Conservation (phyloP, 2,888 invertebrate species). For the Volucella inanis region DNA sequence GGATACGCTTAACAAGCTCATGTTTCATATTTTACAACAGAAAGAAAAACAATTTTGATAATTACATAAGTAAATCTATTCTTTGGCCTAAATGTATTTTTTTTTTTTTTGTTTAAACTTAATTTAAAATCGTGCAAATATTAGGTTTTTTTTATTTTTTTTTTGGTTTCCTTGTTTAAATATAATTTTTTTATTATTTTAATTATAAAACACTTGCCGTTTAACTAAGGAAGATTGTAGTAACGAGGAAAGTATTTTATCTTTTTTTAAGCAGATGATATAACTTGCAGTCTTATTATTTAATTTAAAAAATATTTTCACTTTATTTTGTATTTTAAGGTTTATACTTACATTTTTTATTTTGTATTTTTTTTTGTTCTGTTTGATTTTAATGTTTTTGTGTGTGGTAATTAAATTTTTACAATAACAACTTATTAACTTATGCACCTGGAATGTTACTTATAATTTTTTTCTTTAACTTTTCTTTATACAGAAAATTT, state of each 20-base stretch:
- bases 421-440: conserved; percentile 51
- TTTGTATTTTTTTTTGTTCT: conserved; percentile 13
- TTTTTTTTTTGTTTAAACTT: conserved; percentile 37
- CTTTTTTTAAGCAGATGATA: conserved; percentile 64
- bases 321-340: conserved; percentile 14
- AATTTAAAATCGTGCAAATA: conserved; percentile 44
- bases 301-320: conserved; percentile 68
- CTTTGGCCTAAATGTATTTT: conserved; percentile 35
- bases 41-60: conserved; percentile 23
- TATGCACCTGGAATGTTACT: background rate
- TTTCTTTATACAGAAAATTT: conserved; percentile 47
- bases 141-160: conserved; percentile 5
- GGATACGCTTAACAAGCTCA: conserved; percentile 69
- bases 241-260: conserved; percentile 22
- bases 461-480: conserved; percentile 10
- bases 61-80: conserved; percentile 4
- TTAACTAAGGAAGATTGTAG: conserved; percentile 47
- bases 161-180: conserved; percentile 9
- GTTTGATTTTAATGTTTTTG: conserved; percentile 20
- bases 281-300: conserved; percentile 73
- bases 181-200: background rate
- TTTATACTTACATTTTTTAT: conserved; percentile 22
- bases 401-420: conserved; percentile 38
- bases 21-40: conserved; percentile 45
- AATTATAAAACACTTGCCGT: background rate